phyloP scores from a whole-genome alignment of 2,113 vertebrate genomes.

The Phoenicopterus ruber region DNA sequence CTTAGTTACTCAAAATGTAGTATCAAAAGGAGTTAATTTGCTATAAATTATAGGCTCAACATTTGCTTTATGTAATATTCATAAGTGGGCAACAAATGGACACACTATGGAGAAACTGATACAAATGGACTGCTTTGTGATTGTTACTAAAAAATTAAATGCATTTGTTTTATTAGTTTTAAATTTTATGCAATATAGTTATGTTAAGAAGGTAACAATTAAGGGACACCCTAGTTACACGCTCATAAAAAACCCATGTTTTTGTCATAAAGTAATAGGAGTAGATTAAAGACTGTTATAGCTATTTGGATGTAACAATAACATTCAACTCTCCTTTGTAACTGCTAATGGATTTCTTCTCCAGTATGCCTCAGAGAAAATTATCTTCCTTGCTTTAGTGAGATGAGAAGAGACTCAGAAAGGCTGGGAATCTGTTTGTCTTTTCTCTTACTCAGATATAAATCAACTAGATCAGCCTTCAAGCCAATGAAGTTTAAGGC shows the following conservation, averaged over 20 bases:
- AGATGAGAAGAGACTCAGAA: neutral
- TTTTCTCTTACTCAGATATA: neutral
- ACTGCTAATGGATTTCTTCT: slow-evolving; percentile 4
- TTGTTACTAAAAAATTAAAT: neutral
- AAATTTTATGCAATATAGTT: neutral
- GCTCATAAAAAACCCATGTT: neutral
- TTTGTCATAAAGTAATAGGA: neutral
- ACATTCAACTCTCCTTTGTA: neutral
- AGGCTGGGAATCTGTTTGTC: neutral
- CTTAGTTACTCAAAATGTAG: neutral
- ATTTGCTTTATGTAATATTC: neutral
- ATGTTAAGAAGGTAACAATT: neutral
- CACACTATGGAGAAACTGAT: accelerated
- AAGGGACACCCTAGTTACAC: neutral
- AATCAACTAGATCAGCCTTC: neutral
- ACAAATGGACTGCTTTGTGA: neutral
- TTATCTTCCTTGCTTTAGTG: neutral
- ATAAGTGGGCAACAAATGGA: neutral
- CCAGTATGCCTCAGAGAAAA: neutral
- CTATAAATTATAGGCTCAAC: neutral
- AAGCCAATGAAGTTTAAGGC: neutral
- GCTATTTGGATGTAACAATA: neutral
- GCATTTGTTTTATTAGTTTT: neutral
- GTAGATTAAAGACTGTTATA: neutral
- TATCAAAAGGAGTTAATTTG: neutral